Percentiles rank a stretch among this genome's conserved stretches.
Evolutionary conservation across 1,140 invertebrate species (phyloP).

Genomic region (Euura lappo): DNA sequence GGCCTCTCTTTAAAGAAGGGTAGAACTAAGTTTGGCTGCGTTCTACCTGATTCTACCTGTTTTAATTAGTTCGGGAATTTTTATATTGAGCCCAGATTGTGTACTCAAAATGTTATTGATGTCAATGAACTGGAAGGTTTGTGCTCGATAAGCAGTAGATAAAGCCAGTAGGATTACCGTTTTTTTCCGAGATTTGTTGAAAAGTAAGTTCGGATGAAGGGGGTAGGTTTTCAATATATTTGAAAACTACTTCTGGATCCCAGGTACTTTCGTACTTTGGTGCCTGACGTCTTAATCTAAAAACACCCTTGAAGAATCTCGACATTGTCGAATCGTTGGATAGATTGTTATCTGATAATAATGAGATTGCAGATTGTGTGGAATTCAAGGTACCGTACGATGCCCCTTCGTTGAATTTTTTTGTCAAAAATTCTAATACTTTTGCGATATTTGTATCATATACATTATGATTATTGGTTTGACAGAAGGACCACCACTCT

Average conservation of each 20-base stretch:
- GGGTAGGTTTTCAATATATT: slow-evolving; percentile 10
- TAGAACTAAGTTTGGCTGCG: slow-evolving; percentile 16
- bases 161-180: slow-evolving; percentile 8
- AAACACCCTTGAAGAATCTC: slow-evolving; percentile 39
- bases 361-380: slow-evolving; percentile 28
- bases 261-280: slow-evolving; percentile 19
- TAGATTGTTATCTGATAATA: slow-evolving; percentile 20
- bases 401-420: slow-evolving; percentile 29
- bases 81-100: slow-evolving; percentile 11
- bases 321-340: slow-evolving; percentile 24
- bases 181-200: slow-evolving; percentile 12
- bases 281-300: neutral
- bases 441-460: slow-evolving; percentile 7
- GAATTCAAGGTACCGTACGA: slow-evolving; percentile 33
- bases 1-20: slow-evolving; percentile 13
- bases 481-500: slow-evolving; percentile 27
- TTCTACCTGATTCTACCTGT: slow-evolving; percentile 15
- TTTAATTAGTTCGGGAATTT: slow-evolving; percentile 18
- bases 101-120: slow-evolving; percentile 11
- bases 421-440: slow-evolving; percentile 23
- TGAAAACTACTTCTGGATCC: slow-evolving; percentile 16
- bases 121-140: slow-evolving; percentile 10
- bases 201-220: slow-evolving; percentile 4
- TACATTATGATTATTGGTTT: slow-evolving; percentile 15
- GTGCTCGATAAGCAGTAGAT: slow-evolving; percentile 11